Conservation (phyloP, 2,888 invertebrate genomes). For the Drosophila maculinotata region DNA sequence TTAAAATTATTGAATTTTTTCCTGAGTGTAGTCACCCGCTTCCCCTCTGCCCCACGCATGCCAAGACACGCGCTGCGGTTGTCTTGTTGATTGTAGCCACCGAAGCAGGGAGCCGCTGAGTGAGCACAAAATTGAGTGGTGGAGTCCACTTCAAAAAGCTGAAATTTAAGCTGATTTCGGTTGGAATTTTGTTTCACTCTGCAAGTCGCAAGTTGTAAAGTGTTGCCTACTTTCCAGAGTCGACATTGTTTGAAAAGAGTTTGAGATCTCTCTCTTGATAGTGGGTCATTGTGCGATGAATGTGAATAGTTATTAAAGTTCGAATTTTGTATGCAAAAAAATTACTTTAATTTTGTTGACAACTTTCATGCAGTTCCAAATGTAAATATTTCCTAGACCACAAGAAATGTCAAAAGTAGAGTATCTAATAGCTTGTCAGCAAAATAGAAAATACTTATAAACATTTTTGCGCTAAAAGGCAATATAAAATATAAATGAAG, state of each 20-base stretch:
- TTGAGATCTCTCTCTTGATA: conserved; percentile 6
- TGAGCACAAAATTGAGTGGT: conserved; percentile 56
- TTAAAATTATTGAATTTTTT: background rate
- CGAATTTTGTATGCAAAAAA: background rate
- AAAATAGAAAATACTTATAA: no score
- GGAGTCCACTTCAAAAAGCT: conserved; percentile 58
- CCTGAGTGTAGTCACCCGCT: background rate
- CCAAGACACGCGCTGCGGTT: conserved; percentile 45
- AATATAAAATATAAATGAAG: background rate
- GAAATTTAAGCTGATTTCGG: conserved; percentile 55
- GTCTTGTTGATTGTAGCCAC: conserved; percentile 45
- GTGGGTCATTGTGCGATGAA: conserved; percentile 8
- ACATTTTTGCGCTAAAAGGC: no score
- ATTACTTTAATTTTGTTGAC: no score
- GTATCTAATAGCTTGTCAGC: background rate
- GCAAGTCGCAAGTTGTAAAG: conserved; percentile 10
- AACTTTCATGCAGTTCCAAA: no score
- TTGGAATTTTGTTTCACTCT: conserved; percentile 29
- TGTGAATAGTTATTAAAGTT: conserved; percentile 18
- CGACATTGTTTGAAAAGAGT: conserved; percentile 31
- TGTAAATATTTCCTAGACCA: no score
- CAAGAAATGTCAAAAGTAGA: background rate
- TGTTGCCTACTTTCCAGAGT: conserved; percentile 33
- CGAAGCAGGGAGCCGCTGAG: conserved; percentile 38
- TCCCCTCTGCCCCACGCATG: conserved; percentile 20